A percentile compares a stretch with the other conserved stretches of the same genome.
These are phyloP conservation scores for Bathynomus jamesi DNA, from an alignment of 1,140 invertebrate species.

Conservation along the genomic window DNA sequence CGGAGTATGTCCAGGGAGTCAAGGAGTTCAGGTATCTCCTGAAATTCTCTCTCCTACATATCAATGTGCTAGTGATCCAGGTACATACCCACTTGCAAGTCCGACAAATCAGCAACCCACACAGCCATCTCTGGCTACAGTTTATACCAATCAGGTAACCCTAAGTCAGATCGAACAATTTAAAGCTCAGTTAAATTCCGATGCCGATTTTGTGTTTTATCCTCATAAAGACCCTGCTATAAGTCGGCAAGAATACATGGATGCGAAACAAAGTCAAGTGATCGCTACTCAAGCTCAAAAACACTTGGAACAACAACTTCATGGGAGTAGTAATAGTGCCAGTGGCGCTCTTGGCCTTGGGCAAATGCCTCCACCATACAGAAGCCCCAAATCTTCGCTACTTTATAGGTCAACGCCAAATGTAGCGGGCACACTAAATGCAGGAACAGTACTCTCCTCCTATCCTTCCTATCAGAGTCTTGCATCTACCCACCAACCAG, in stretches of 20 bases:
- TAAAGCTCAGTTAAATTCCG: slow-evolving; percentile 75
- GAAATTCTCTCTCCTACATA: too few relatives aligned
- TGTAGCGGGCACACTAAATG: slow-evolving; percentile 43
- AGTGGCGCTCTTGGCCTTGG: not conserved
- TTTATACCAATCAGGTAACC: slow-evolving; percentile 59
- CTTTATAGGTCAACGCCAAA: slow-evolving; percentile 71
- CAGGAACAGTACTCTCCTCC: slow-evolving; percentile 23
- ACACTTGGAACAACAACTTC: slow-evolving; percentile 25
- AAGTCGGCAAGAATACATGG: slow-evolving; percentile 80
- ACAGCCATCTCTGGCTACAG: slow-evolving; percentile 43
- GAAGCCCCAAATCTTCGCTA: slow-evolving; percentile 43
- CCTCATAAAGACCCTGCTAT: slow-evolving; percentile 77
- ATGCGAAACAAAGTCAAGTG: slow-evolving; percentile 61
- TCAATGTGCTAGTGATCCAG: slow-evolving; percentile 22
- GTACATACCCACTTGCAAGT: slow-evolving; percentile 39
- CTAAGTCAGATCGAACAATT: slow-evolving; percentile 71
- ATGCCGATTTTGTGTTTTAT: slow-evolving; percentile 82
- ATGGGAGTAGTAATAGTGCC: slow-evolving; percentile 5
- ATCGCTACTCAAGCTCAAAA: slow-evolving; percentile 30
- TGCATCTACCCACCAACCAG: slow-evolving; percentile 36
- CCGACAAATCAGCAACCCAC: too few relatives aligned
- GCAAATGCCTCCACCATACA: slow-evolving; percentile 41
- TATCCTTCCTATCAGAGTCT: slow-evolving; percentile 39
- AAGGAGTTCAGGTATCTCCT: slow-evolving; percentile 18
- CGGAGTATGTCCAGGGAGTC: slow-evolving; percentile 20